Conservation (phyloP, 2,113 vertebrate species). For the Scophthalmus maximus region DNA sequence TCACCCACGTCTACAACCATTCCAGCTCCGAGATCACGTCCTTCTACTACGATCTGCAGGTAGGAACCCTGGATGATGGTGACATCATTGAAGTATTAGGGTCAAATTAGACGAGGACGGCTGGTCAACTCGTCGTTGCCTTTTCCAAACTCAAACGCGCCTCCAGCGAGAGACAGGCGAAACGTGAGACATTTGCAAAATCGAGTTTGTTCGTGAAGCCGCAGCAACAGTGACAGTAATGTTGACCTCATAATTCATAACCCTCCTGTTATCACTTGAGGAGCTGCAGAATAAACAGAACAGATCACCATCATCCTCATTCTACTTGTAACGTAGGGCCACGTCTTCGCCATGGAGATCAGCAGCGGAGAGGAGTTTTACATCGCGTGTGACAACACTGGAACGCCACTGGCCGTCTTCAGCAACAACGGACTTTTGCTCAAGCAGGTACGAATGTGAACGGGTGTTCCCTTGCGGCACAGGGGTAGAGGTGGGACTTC, state of each 20-base stretch:
- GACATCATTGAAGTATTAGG: no score
- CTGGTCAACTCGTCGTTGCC: no score
- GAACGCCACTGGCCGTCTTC: constrained; percentile 96
- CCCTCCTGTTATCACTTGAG: not conserved
- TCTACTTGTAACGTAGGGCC: constrained; percentile 77
- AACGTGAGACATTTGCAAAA: no score
- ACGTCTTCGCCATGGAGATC: constrained; percentile 99
- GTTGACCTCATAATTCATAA: not conserved
- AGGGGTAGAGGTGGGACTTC: not conserved
- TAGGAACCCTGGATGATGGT: constrained; percentile 34
- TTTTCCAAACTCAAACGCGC: no score
- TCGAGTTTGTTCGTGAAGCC: no score
- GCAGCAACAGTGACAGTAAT: not conserved
- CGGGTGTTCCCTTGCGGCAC: not conserved
- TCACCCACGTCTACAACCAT: constrained; percentile 98
- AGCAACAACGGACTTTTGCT: constrained; percentile 96
- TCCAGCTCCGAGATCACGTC: constrained; percentile 98
- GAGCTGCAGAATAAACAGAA: not conserved
- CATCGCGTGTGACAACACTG: constrained; percentile 96
- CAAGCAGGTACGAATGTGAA: constrained; percentile 81
- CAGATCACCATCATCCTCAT: not conserved
- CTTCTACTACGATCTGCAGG: constrained; percentile 96
- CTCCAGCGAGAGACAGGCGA: no score
- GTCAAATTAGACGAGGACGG: not conserved
- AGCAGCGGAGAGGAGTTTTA: constrained; percentile 99